Evolutionary conservation across 2,888 invertebrate species (phyloP).

Genomic region (Ganaspis brasiliensis): DNA sequence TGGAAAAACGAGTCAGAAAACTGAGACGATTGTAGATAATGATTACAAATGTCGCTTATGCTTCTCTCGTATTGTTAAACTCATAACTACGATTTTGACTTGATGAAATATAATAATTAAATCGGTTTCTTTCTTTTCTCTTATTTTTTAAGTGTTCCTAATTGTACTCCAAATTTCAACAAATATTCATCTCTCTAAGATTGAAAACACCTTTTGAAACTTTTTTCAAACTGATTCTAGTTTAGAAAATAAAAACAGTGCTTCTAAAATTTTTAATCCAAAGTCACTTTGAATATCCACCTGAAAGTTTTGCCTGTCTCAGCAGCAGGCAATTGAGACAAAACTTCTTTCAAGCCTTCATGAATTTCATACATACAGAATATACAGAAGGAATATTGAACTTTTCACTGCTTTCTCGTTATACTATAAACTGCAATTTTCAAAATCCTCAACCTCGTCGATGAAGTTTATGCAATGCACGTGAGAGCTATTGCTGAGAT

Average conservation of each 20-base stretch:
- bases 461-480: not conserved
- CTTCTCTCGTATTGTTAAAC: not conserved
- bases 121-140: not conserved
- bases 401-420: not conserved
- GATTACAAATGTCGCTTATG: slow-evolving; percentile 1
- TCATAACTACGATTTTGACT: not conserved
- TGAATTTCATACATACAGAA: slow-evolving; percentile 35
- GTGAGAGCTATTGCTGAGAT: not conserved
- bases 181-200: not conserved
- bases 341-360: slow-evolving; percentile 31
- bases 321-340: not conserved
- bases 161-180: too few species aligned
- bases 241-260: slow-evolving; percentile 11
- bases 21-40: slow-evolving; percentile 25
- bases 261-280: not conserved
- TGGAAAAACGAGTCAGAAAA: slow-evolving; percentile 30
- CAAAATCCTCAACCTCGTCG: not conserved
- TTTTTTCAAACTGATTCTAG: not conserved
- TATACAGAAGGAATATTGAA: slow-evolving; percentile 20
- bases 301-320: not conserved
- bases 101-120: not conserved
- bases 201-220: not conserved
- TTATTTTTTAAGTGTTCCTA: too few species aligned
- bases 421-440: slow-evolving; percentile 23
- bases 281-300: slow-evolving; percentile 13